Percentiles rank a stretch among this genome's conserved stretches.
These are phyloP conservation scores for Girardinus metallicus DNA, from an alignment of 2,797 vertebrate species.

Conservation along the genomic window DNA sequence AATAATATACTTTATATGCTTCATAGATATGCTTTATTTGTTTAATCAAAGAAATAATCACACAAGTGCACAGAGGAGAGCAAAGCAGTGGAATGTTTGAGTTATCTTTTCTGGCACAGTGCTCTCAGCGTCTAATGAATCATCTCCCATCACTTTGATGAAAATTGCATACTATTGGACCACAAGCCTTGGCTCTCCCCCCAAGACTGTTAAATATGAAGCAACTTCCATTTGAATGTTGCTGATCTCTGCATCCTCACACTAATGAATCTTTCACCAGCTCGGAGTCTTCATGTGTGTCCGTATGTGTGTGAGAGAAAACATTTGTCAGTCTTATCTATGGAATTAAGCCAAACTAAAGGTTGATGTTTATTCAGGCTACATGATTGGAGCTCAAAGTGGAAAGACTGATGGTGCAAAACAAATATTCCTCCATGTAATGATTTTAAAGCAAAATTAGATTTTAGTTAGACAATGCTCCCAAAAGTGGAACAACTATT, in stretches of 20 bases:
- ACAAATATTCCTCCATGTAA: conserved; percentile 56
- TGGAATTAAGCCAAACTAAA: conserved; percentile 54
- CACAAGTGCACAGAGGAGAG: conserved; percentile 45
- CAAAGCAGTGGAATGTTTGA: conserved; percentile 48
- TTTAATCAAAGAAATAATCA: conserved; percentile 49
- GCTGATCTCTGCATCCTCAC: conserved; percentile 74
- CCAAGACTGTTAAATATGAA: conserved; percentile 74
- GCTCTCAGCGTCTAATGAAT: conserved; percentile 55
- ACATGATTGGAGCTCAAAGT: conserved; percentile 42
- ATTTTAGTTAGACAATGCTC: neutral
- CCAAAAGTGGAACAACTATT: neutral
- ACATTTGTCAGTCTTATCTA: conserved; percentile 51
- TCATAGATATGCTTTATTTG: conserved; percentile 32
- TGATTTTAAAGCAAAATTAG: conserved; percentile 7
- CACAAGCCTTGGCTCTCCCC: conserved; percentile 55
- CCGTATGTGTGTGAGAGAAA: conserved; percentile 9
- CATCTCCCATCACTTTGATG: conserved; percentile 71
- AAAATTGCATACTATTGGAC: conserved; percentile 69
- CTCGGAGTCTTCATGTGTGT: conserved; percentile 21
- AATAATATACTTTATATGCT: too few relatives aligned
- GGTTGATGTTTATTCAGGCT: conserved; percentile 60
- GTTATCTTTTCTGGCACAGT: conserved; percentile 46
- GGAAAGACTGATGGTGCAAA: conserved; percentile 45
- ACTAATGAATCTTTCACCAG: conserved; percentile 76
- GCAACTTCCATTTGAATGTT: conserved; percentile 67